Percentiles rank a stretch among this genome's conserved stretches.
Evolutionary conservation across 2,888 invertebrate species (phyloP).

Genomic region (Drosophila meridiana): DNA sequence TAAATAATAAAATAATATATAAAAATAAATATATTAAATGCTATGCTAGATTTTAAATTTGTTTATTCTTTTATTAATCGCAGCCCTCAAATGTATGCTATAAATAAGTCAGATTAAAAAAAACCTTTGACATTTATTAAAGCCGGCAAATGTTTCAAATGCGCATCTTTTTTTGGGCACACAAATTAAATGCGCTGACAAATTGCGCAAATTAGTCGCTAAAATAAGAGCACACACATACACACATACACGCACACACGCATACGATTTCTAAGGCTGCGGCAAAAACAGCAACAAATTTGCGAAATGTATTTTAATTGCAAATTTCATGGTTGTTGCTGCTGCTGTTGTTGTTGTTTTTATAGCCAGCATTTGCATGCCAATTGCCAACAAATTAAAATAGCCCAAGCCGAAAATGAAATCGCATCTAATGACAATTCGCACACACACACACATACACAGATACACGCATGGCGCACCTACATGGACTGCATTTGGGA

Average conservation of each 20-base stretch:
- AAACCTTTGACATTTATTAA: not conserved
- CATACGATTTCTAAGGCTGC: slow-evolving; percentile 21
- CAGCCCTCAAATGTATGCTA: slow-evolving; percentile 24
- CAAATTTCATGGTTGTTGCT: slow-evolving; percentile 44
- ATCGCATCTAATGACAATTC: slow-evolving; percentile 55
- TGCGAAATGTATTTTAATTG: slow-evolving; percentile 72
- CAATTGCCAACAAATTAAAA: slow-evolving; percentile 57
- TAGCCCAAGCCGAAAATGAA: slow-evolving; percentile 54
- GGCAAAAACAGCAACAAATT: slow-evolving; percentile 57
- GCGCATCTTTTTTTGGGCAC: not conserved
- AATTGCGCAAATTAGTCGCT: slow-evolving; percentile 60
- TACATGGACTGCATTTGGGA: not conserved
- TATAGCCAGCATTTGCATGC: slow-evolving; percentile 47
- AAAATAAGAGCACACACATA: slow-evolving; percentile 32
- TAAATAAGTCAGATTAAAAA: slow-evolving; percentile 12
- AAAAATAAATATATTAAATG: no score
- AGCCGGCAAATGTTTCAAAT: slow-evolving; percentile 1
- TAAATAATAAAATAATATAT: not conserved
- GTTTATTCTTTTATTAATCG: not conserved
- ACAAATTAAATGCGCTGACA: slow-evolving; percentile 59
- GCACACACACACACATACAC: slow-evolving; percentile 8
- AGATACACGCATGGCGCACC: slow-evolving; percentile 5
- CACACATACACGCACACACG: slow-evolving; percentile 3
- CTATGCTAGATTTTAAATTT: not conserved
- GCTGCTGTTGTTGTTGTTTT: slow-evolving; percentile 14